phyloP scores from a whole-genome alignment of 2,113 vertebrate genomes.

The Lophochroa leadbeateri region DNA sequence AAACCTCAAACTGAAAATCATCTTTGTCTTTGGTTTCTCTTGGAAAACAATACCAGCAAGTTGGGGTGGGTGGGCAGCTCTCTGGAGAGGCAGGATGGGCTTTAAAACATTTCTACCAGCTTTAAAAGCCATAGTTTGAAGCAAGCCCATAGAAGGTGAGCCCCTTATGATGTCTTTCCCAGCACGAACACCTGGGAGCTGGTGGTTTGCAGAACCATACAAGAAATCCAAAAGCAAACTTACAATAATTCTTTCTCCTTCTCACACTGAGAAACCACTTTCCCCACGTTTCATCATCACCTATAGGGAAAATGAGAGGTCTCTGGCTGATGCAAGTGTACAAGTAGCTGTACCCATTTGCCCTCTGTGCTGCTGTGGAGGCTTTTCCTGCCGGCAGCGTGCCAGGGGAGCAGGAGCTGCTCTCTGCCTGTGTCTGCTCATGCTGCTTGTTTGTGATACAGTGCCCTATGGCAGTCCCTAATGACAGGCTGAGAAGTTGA shows the following conservation, averaged over 20 bases:
- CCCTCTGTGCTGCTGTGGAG: neutral
- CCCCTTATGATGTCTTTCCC: neutral
- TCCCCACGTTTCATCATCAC: neutral
- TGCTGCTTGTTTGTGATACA: neutral
- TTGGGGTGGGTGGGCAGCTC: neutral
- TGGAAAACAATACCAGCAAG: neutral
- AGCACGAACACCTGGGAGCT: neutral
- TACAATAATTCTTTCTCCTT: neutral
- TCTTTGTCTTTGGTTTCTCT: neutral
- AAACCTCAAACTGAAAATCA: neutral
- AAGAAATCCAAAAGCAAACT: neutral
- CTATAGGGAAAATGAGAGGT: neutral
- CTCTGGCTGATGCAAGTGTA: neutral
- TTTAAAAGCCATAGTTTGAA: neutral
- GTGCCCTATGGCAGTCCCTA: neutral
- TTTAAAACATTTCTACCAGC: neutral
- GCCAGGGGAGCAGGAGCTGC: fast-evolving
- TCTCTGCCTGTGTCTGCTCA: neutral
- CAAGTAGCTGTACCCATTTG: neutral
- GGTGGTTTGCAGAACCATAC: fast-evolving
- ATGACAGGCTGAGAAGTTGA: neutral
- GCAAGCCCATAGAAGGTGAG: neutral
- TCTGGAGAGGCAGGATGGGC: neutral
- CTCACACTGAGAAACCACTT: fast-evolving
- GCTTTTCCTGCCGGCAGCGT: fast-evolving